These are phyloP conservation scores for Mionectes macconnelli DNA, from an alignment of 2,113 vertebrate genomes.

Conservation along the genomic window DNA sequence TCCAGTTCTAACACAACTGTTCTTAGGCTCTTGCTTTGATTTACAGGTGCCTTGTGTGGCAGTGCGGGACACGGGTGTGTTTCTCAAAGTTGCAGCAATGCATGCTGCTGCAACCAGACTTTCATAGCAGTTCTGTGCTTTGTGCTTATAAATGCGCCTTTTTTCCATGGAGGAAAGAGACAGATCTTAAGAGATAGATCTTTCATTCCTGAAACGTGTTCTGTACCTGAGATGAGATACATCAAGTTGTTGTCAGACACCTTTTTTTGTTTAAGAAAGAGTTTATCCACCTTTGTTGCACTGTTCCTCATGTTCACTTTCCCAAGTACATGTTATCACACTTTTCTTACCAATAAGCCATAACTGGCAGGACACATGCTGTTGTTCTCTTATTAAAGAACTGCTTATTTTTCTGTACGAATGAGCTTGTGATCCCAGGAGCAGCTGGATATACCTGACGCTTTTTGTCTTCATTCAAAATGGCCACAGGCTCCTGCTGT, in stretches of 20 bases:
- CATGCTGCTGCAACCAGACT: background rate
- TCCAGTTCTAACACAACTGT: background rate
- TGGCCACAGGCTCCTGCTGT: background rate
- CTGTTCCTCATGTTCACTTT: background rate
- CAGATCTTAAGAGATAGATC: background rate
- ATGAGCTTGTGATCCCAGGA: background rate
- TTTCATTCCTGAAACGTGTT: background rate
- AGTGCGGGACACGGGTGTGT: rapidly evolving
- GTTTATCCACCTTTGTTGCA: background rate
- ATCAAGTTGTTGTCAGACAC: background rate
- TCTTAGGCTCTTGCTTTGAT: background rate
- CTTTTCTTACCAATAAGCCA: background rate
- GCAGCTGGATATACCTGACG: background rate
- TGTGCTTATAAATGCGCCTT: background rate
- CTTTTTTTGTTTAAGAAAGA: background rate
- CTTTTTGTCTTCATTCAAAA: slow-evolving; percentile 6
- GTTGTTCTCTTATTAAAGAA: background rate
- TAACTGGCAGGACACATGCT: background rate
- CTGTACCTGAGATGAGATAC: background rate
- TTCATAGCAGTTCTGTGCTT: background rate
- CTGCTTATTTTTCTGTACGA: background rate
- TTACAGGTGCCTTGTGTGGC: background rate
- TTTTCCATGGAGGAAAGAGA: background rate
- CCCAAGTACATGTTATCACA: background rate
- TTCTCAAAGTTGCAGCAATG: background rate